Percentiles rank a stretch among this genome's conserved stretches.
Conservation (phyloP, 1,140 invertebrate genomes). For the Notospermus geniculatus region DNA sequence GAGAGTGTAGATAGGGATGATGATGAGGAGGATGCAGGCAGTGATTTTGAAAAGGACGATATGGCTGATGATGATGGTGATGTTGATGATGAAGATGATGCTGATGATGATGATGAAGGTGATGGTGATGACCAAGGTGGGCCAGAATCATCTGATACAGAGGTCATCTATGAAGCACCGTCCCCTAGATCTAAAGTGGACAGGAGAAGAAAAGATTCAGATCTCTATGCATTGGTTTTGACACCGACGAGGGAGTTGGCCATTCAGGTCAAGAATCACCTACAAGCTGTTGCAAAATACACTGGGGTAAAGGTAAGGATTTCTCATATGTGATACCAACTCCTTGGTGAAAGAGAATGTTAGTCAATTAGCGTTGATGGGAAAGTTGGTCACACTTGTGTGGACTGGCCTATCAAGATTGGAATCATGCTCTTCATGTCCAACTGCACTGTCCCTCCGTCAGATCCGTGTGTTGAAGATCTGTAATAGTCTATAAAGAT, state of each 20-base stretch:
- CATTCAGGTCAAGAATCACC: slow-evolving; percentile 86
- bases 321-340: neutral
- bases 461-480: no score
- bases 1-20: slow-evolving; percentile 21
- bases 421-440: neutral
- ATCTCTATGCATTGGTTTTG: slow-evolving; percentile 73
- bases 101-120: slow-evolving; percentile 1
- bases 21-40: slow-evolving; percentile 41
- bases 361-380: no score
- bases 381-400: neutral
- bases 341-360: neutral
- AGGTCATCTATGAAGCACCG: no score
- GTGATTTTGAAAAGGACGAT: slow-evolving; percentile 48
- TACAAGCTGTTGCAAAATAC: slow-evolving; percentile 77
- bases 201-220: neutral
- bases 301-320: slow-evolving; percentile 66
- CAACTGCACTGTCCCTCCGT: no score
- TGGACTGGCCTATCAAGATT: neutral
- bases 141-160: neutral
- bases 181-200: neutral
- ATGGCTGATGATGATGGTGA: slow-evolving; percentile 47
- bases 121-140: slow-evolving; percentile 2
- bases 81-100: slow-evolving; percentile 19
- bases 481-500: no score
- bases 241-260: slow-evolving; percentile 95